Conservation (phyloP, 2,888 invertebrate species). For the Melanophora roralis region DNA sequence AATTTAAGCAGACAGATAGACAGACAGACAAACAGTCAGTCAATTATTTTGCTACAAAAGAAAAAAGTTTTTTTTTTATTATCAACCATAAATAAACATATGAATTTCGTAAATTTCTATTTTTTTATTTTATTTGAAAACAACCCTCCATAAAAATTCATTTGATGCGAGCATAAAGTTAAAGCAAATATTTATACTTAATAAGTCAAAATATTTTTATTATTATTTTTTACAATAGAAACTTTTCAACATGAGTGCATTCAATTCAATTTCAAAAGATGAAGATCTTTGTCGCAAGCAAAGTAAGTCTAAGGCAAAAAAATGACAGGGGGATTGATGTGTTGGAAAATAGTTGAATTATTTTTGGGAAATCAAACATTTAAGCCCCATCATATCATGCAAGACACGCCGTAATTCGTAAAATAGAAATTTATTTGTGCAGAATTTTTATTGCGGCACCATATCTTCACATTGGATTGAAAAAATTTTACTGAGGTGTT, state of each 20-base stretch:
- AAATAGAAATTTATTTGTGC: too few relatives aligned
- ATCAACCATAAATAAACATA: slow-evolving; percentile 37
- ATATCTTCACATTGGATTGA: too few relatives aligned
- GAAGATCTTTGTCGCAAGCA: not conserved
- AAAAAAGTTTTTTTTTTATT: slow-evolving; percentile 1
- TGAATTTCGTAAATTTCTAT: slow-evolving; percentile 19
- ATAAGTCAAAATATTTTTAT: slow-evolving; percentile 14
- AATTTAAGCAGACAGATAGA: not conserved
- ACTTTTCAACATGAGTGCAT: slow-evolving; percentile 57
- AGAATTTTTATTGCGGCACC: too few relatives aligned
- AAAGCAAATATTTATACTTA: slow-evolving; percentile 51
- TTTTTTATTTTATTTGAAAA: not conserved
- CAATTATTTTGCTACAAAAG: not conserved
- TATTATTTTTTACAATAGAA: slow-evolving; percentile 11
- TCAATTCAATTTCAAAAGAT: slow-evolving; percentile 11
- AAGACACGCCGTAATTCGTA: too few relatives aligned
- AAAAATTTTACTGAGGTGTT: too few relatives aligned
- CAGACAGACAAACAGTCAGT: not conserved
- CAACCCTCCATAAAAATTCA: slow-evolving; percentile 9
- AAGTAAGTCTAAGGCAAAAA: not conserved
- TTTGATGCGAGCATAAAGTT: not conserved
- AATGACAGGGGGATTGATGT: not conserved
- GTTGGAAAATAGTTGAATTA: not conserved
- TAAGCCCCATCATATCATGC: too few relatives aligned
- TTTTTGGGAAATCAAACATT: not conserved